phyloP scores from a whole-genome alignment of 2,888 invertebrate genomes.

The Amphiduros pacificus region DNA sequence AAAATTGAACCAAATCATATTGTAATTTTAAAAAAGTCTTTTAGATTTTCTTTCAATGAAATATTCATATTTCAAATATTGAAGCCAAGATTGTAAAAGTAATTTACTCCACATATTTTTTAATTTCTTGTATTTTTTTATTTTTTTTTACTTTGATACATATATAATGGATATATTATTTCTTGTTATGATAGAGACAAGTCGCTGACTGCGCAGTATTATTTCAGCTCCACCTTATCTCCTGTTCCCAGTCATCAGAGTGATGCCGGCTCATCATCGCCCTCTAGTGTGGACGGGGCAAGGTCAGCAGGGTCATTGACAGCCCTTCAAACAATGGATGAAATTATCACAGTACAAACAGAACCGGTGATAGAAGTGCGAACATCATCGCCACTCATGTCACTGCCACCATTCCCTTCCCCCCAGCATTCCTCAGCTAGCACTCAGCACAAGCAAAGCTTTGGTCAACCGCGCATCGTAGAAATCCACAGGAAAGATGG shows the following conservation, averaged over 20 bases:
- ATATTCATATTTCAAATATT: background rate
- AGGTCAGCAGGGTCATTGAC: background rate
- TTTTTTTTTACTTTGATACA: background rate
- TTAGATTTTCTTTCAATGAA: too few species aligned
- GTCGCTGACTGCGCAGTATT: too few species aligned
- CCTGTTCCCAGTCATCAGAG: constrained; percentile 4
- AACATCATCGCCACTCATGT: background rate
- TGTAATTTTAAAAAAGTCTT: too few species aligned
- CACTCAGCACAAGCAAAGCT: background rate
- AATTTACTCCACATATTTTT: too few species aligned
- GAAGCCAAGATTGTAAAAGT: too few species aligned
- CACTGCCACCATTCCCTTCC: background rate
- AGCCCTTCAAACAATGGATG: background rate
- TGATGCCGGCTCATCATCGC: background rate
- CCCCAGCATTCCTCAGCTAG: background rate
- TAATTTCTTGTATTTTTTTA: too few species aligned
- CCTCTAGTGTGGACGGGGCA: constrained; percentile 11
- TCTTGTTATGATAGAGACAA: too few species aligned
- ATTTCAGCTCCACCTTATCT: constrained; percentile 12
- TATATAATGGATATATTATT: background rate
- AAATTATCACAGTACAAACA: too few species aligned
- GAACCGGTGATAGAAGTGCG: background rate
- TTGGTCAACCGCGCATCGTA: constrained; percentile 68
- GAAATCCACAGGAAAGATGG: constrained; percentile 73
- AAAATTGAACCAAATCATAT: too few species aligned